Conservation (phyloP, 2,113 vertebrate genomes). For the Herpailurus yagouaroundi region DNA sequence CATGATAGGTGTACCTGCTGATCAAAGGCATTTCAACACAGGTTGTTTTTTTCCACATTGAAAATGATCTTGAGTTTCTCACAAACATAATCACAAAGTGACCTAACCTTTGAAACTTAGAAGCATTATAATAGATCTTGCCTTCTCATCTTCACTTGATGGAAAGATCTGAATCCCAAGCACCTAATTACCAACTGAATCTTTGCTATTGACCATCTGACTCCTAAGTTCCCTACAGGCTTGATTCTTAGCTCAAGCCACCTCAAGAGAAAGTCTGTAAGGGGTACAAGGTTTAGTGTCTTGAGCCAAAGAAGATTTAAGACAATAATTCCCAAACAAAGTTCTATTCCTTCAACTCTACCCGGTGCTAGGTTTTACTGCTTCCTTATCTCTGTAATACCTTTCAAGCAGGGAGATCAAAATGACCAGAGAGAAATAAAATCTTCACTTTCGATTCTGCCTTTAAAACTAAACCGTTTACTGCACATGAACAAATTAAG, state of each 20-base stretch:
- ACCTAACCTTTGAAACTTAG: conserved; percentile 21
- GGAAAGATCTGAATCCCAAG: not conserved
- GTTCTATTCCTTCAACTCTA: conserved; percentile 55
- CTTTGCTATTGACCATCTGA: conserved; percentile 30
- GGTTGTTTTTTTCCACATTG: not conserved
- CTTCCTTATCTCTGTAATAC: conserved; percentile 51
- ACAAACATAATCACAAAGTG: conserved; percentile 35
- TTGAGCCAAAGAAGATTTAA: conserved; percentile 41
- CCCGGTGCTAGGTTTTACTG: not conserved
- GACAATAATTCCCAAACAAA: conserved; percentile 30
- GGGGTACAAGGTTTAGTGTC: not conserved
- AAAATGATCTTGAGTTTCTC: conserved; percentile 27
- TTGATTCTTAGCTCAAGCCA: conserved; percentile 11
- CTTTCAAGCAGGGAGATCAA: conserved; percentile 59
- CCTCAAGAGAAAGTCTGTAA: not conserved
- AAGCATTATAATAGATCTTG: not conserved
- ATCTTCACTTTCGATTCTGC: conserved; percentile 43
- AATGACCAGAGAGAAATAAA: conserved; percentile 60
- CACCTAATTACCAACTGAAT: conserved; percentile 36
- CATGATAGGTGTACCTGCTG: not conserved
- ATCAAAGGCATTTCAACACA: conserved; percentile 25
- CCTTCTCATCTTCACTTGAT: not conserved
- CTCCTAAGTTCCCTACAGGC: not conserved
- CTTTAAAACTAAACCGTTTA: conserved; percentile 53
- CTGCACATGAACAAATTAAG: conserved; percentile 64